Evolutionary conservation across 2,113 vertebrate species (phyloP).

Genomic region (Solenodon paradoxus): DNA sequence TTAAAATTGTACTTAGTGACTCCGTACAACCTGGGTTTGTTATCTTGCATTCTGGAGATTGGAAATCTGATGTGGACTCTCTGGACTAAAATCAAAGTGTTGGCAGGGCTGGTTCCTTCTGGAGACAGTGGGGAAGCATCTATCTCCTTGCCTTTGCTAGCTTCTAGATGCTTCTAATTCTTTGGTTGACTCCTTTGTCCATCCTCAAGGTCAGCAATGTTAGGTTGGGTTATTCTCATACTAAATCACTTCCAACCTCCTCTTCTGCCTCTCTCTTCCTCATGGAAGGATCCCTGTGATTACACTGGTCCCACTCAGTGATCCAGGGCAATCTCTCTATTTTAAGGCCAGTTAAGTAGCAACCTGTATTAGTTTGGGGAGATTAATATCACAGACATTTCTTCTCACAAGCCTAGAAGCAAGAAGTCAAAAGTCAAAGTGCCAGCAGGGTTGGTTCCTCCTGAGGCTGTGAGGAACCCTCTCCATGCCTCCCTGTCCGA

Average conservation of each 20-base stretch:
- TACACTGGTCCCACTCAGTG: neutral
- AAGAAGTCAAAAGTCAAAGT: neutral
- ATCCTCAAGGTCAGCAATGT: neutral
- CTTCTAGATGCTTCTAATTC: neutral
- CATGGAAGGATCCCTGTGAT: neutral
- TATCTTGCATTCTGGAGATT: neutral
- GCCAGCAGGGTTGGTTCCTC: neutral
- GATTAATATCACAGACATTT: neutral
- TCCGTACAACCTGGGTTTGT: neutral
- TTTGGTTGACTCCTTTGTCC: neutral
- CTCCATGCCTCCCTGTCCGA: too few species aligned
- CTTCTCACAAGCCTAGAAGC: neutral
- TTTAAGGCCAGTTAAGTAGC: neutral
- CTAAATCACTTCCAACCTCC: neutral
- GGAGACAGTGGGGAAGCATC: neutral
- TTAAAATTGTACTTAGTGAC: neutral
- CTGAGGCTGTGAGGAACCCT: neutral
- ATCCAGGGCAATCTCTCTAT: neutral
- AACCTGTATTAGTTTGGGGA: neutral
- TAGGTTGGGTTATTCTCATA: neutral
- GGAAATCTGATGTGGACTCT: neutral
- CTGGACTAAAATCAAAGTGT: neutral
- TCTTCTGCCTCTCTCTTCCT: neutral
- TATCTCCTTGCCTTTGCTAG: neutral
- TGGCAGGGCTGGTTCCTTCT: neutral